Evolutionary conservation across 2,797 vertebrate species (phyloP), one percentile per base, ranked within the genome.

Genomic region (Psittacula derbiana): DNA sequence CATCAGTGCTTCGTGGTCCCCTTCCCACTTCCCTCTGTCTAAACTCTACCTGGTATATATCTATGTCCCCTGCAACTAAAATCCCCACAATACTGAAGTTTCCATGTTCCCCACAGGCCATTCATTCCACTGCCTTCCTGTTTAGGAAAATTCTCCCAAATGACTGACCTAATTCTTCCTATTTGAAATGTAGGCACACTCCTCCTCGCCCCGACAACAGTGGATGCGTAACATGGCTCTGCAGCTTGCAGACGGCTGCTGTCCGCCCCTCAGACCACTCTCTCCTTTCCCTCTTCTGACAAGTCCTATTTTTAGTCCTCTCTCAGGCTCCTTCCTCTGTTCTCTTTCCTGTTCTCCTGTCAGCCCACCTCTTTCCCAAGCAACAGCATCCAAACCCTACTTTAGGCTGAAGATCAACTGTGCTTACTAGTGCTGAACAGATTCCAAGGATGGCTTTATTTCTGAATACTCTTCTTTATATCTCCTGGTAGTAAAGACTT

Each of bases 261-360:
- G 1, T 49, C 85, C 4, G 1, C 36, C 75, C 80, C 92, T 84
- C 86, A 40, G 65, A 92, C 75, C 70, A 44, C 50, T 21, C 41
- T 94, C 65, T 38, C 38, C 47, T 64, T 58, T 83, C 60, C 24
- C 55, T 89, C 78, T 92, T 82, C 71, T 52, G 24, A 40, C 27
- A 86, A 88, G 6, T 36, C 38, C 73, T 96, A 83, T 86, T 91
- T 96, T 94, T 84, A 94, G 90, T 19, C 24, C 21, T 49, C 58
- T 69, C 62, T 55, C 58, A 12, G 41, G 73, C 61, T 83, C 38
- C 43, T 57, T 40, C 28, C 20, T 53, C 60, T 67, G 5, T 61
- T 84, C 41, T 44, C 53, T 65, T 40, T 57, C 38, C 55, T 58
- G 33, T 36, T 24, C 55, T 11, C 55, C 44, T n/a, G 36, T 49